phyloP scores from a whole-genome alignment of 1,140 invertebrate genomes.

The Procambarus virginalis region DNA sequence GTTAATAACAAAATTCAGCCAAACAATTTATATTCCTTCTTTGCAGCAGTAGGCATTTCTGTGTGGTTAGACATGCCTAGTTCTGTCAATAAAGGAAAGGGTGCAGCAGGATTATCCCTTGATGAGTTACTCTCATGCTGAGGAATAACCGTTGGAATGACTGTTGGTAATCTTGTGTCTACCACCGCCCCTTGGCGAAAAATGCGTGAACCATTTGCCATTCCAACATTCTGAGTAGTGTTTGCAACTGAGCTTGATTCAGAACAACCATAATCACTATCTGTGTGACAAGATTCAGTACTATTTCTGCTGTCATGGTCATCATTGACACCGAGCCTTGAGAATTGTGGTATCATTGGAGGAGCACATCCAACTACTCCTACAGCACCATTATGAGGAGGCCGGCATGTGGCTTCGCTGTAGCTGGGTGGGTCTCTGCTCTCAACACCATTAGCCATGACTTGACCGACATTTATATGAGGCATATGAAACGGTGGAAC shows the following conservation, averaged over 20 bases:
- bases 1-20: not conserved
- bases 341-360: constrained; percentile 34
- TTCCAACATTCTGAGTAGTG: constrained; percentile 26
- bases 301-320: not conserved
- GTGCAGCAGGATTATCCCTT: constrained; percentile 1
- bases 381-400: not conserved
- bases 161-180: not conserved
- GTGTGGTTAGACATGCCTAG: not conserved
- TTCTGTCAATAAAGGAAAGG: constrained; percentile 12
- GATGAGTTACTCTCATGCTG: not conserved
- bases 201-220: not conserved
- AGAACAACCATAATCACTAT: not conserved
- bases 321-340: constrained; percentile 19
- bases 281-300: not conserved
- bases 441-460: not conserved
- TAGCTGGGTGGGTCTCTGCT: constrained; percentile 47
- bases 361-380: not conserved
- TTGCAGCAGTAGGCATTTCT: not conserved
- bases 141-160: constrained; percentile 20
- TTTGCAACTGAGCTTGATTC: constrained; percentile 14
- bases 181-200: not conserved
- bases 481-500: not conserved
- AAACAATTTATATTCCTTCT: not conserved
- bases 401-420: constrained; percentile 42
- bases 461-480: constrained; percentile 7